Evolutionary conservation across 2,113 vertebrate species (phyloP).

Genomic region (Nothocercus nigrocapillus): DNA sequence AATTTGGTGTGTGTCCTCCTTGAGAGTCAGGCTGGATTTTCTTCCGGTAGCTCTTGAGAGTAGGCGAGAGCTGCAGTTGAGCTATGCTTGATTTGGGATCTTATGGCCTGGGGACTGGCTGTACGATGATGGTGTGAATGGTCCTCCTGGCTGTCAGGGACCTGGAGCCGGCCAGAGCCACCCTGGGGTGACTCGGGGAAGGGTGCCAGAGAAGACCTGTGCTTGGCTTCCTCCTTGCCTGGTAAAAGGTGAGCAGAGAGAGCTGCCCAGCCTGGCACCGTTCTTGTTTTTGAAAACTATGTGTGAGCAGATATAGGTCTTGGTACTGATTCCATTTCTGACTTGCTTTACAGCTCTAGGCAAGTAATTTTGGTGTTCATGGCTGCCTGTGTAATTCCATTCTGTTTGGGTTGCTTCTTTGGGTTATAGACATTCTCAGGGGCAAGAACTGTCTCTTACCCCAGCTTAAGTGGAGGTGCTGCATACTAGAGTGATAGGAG

Average conservation of each 20-base stretch:
- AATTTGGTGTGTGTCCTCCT: rapidly evolving
- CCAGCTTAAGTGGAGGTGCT: background rate
- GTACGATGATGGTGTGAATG: rapidly evolving
- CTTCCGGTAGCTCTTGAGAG: background rate
- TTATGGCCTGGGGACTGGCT: background rate
- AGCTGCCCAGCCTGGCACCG: background rate
- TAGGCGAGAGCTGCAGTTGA: rapidly evolving
- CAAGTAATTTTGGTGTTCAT: background rate
- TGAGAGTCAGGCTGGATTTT: background rate
- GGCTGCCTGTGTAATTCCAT: background rate
- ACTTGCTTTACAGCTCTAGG: background rate
- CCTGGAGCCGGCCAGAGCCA: background rate
- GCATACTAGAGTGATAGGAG: background rate
- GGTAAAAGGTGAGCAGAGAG: background rate
- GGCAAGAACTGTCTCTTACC: background rate
- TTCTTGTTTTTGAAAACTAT: rapidly evolving
- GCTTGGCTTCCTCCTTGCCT: background rate
- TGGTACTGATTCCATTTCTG: background rate
- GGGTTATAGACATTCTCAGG: background rate
- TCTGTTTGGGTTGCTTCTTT: background rate
- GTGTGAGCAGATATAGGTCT: background rate
- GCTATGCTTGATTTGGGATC: background rate
- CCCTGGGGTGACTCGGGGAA: background rate
- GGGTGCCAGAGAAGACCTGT: background rate
- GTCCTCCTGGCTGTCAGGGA: background rate